Conservation (phyloP, 2,888 invertebrate species). For the Cheilosia vulpina region DNA sequence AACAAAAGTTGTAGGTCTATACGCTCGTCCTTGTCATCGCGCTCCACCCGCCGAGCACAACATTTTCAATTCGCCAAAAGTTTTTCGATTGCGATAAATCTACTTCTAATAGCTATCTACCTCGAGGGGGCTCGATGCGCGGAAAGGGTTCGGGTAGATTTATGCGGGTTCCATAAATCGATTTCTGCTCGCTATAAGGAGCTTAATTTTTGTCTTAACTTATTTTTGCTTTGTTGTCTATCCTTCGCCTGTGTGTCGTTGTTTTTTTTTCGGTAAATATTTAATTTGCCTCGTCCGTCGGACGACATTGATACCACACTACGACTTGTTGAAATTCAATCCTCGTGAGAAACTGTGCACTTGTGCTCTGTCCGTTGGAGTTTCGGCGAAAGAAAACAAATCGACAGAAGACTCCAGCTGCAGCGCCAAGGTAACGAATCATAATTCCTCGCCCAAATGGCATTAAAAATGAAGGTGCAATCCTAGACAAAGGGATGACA, state of each 20-base stretch:
- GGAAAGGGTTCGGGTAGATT: constrained; percentile 45
- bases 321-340: constrained; percentile 81
- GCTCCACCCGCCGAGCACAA: constrained; percentile 38
- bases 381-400: constrained; percentile 22
- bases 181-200: constrained; percentile 36
- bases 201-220: constrained; percentile 68
- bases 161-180: constrained; percentile 72
- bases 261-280: constrained; percentile 65
- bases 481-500: constrained; percentile 39
- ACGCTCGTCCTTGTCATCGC: constrained; percentile 64
- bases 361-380: constrained; percentile 75
- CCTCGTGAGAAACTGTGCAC: constrained; percentile 82
- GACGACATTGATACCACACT: constrained; percentile 66
- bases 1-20: constrained; percentile 76
- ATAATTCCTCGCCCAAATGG: constrained; percentile 52
- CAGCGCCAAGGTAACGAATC: constrained; percentile 65
- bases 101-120: constrained; percentile 74
- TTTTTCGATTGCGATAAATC: constrained; percentile 75
- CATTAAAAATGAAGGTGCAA: constrained; percentile 61
- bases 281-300: constrained; percentile 76
- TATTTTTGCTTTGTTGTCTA: constrained; percentile 40
- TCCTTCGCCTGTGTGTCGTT: constrained; percentile 23
- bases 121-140: constrained; percentile 45
- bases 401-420: constrained; percentile 45
- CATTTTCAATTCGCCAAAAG: constrained; percentile 75